These are phyloP conservation scores for Cyrtodaria siliqua DNA, from an alignment of 2,888 invertebrate species.

Conservation along the genomic window DNA sequence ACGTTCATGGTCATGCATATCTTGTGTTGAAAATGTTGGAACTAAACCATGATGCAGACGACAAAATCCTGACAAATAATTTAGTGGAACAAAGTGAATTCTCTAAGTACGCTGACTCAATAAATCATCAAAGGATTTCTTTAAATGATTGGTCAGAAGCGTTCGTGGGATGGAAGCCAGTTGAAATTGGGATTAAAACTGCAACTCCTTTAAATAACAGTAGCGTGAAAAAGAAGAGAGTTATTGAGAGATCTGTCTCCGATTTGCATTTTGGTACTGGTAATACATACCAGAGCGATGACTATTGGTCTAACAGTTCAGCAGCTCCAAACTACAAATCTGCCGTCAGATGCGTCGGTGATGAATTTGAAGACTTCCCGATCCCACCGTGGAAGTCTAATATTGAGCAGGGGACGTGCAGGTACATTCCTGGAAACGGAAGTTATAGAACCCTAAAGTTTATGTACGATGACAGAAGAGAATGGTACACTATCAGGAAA, in stretches of 20 bases:
- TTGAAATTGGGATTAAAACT: slow-evolving; percentile 53
- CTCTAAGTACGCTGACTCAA: slow-evolving; percentile 44
- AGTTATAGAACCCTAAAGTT: slow-evolving; percentile 77
- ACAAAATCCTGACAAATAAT: slow-evolving; percentile 45
- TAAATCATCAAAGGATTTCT: slow-evolving; percentile 44
- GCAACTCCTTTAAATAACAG: slow-evolving; percentile 20
- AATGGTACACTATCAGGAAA: slow-evolving; percentile 69
- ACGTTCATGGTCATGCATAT: no score
- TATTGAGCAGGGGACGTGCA: slow-evolving; percentile 80
- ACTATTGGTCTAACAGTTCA: slow-evolving; percentile 57
- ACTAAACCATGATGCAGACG: slow-evolving; percentile 52
- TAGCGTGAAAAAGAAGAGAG: slow-evolving; percentile 54
- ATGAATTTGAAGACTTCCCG: slow-evolving; percentile 65
- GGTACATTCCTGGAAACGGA: slow-evolving; percentile 80
- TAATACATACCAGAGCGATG: slow-evolving; percentile 38
- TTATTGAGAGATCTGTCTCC: slow-evolving; percentile 48
- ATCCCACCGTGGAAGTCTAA: slow-evolving; percentile 77
- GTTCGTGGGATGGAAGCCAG: slow-evolving; percentile 71
- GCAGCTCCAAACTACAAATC: slow-evolving; percentile 37
- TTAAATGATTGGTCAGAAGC: slow-evolving; percentile 70
- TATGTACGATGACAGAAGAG: slow-evolving; percentile 66
- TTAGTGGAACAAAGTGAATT: slow-evolving; percentile 64
- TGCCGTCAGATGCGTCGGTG: slow-evolving; percentile 70
- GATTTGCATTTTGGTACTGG: slow-evolving; percentile 49
- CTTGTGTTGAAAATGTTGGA: slow-evolving; percentile 33